Conservation (phyloP, 2,888 invertebrate genomes). For the Cartodere bifasciata region DNA sequence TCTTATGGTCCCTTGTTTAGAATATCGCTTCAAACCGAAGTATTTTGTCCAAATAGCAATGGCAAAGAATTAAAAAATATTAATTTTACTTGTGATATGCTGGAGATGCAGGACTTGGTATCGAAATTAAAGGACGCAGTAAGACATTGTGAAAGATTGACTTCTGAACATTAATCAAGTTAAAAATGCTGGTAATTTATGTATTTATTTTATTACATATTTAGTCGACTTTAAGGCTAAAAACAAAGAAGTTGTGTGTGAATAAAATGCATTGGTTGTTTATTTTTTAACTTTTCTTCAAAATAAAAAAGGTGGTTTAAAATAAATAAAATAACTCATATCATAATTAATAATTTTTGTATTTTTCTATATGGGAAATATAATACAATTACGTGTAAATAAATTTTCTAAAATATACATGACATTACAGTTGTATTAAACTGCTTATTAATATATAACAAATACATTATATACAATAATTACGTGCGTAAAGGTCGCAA, state of each 20-base stretch:
- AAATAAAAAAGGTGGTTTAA: too few species aligned
- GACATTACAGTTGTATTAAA: constrained; percentile 22
- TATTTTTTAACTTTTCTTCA: too few species aligned
- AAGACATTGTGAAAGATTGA: constrained; percentile 46
- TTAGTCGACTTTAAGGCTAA: too few species aligned
- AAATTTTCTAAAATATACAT: constrained; percentile 28
- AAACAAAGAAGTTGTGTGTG: too few species aligned
- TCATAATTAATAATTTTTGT: constrained; percentile 6
- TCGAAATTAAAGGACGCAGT: constrained; percentile 53
- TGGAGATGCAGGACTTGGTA: constrained; percentile 52
- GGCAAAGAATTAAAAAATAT: constrained; percentile 35
- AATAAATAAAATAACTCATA: too few species aligned
- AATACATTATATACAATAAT: constrained; percentile 27
- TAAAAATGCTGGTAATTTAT: too few species aligned
- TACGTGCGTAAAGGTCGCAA: constrained; percentile 17
- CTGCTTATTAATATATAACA: constrained; percentile 26
- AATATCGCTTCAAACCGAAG: constrained; percentile 26
- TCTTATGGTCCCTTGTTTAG: constrained; percentile 31
- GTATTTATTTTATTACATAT: too few species aligned
- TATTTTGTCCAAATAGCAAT: constrained; percentile 31
- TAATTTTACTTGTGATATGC: constrained; percentile 47
- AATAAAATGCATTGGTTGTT: too few species aligned
- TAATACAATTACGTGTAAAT: constrained; percentile 29
- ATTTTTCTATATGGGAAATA: constrained; percentile 27
- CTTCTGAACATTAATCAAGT: constrained; percentile 19